These are phyloP conservation scores for Rhinolophus ferrumequinum DNA, from an alignment of 2,113 vertebrate genomes.

Conservation along the genomic window DNA sequence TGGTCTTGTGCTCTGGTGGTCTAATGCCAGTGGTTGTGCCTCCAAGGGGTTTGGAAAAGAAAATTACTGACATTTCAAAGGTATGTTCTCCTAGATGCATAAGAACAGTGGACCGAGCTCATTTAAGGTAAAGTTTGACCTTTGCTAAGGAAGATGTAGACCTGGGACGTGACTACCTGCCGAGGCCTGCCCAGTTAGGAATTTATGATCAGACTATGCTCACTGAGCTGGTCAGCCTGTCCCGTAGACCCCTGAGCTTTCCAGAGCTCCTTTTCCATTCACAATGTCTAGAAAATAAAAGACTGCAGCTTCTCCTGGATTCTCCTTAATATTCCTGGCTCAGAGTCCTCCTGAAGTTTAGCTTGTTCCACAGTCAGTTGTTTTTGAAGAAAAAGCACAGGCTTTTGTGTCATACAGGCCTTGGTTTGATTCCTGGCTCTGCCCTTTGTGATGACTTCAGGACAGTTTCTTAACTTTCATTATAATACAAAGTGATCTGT, in stretches of 20 bases:
- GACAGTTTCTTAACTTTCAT: background rate
- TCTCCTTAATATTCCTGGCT: background rate
- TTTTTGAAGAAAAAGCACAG: background rate
- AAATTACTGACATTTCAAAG: background rate
- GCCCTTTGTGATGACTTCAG: background rate
- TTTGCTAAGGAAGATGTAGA: background rate
- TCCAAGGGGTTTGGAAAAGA: background rate
- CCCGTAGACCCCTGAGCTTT: background rate
- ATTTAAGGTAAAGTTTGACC: background rate
- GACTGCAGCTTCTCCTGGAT: background rate
- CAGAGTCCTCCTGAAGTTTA: background rate
- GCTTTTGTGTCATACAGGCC: background rate
- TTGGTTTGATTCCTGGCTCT: background rate
- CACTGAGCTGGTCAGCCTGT: background rate
- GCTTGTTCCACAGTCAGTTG: background rate
- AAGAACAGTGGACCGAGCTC: background rate
- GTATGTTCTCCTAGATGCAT: background rate
- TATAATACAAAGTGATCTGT: background rate
- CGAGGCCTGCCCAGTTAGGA: background rate
- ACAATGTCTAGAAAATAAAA: background rate
- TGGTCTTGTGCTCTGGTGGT: background rate
- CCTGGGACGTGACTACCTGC: background rate
- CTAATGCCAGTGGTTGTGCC: background rate
- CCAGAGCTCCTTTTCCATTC: background rate
- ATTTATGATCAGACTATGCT: background rate